These are phyloP conservation scores for Perizoma flavofasciatum DNA, from an alignment of 2,888 invertebrate species.

Conservation along the genomic window DNA sequence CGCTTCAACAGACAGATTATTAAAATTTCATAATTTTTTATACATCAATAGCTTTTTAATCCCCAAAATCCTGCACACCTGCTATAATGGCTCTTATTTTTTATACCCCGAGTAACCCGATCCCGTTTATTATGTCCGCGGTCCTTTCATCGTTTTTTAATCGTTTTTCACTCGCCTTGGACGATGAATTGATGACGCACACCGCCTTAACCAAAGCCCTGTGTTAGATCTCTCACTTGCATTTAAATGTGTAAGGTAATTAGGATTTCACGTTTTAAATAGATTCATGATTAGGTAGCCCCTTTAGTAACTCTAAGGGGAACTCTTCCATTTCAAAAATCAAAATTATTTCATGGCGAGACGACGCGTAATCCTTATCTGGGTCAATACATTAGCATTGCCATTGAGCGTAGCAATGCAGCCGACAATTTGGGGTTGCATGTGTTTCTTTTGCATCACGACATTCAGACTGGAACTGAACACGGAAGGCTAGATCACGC, in stretches of 20 bases:
- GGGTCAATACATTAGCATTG: too few relatives aligned
- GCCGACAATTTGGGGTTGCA: too few relatives aligned
- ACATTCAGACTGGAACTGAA: too few relatives aligned
- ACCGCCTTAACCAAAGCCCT: constrained; percentile 26
- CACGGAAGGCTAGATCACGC: too few relatives aligned
- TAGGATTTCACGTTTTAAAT: constrained; percentile 2
- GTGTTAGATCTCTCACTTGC: constrained; percentile 49
- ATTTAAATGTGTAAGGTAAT: constrained; percentile 8
- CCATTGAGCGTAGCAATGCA: too few relatives aligned
- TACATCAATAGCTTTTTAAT: not conserved
- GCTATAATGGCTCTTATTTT: constrained; percentile 7
- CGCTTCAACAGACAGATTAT: too few relatives aligned
- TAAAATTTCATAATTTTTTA: not conserved
- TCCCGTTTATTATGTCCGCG: constrained; percentile 23
- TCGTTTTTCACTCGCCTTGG: constrained; percentile 30
- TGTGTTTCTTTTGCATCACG: too few relatives aligned
- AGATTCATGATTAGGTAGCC: too few relatives aligned
- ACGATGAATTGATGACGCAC: constrained; percentile 9
- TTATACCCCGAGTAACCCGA: constrained; percentile 30
- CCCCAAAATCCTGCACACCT: constrained; percentile 17
- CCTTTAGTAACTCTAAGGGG: too few relatives aligned
- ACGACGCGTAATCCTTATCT: too few relatives aligned
- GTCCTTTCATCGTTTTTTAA: constrained; percentile 28
- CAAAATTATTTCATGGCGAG: too few relatives aligned
- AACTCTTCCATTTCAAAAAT: too few relatives aligned